Base-by-base conservation (phyloP, 2,113 vertebrate genomes). In the Cryptotis parvus region DNA sequence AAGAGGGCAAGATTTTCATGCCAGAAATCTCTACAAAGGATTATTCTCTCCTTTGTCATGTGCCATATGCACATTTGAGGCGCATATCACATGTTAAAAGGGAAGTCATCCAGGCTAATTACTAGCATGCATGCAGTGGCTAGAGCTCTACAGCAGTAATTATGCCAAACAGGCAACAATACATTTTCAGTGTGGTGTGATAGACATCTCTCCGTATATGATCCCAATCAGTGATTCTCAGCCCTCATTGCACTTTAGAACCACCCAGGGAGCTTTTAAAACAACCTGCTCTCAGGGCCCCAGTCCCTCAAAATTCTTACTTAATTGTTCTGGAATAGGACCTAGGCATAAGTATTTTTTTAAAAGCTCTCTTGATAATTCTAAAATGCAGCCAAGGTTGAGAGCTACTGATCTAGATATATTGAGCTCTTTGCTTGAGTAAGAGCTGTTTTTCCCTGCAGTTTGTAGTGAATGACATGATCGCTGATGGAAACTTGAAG, bases 251-350 rank as follows among this genome's bases (percentile, higher is more conserved):
- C 78, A 63, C 88, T 6, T 95, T 87, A 82, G 52, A 45, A 31
- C 74, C 81, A 79, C 70, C 88, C 12, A 9, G 95, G 65, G 92
- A 90, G 58, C 85, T 75, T 90, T 94, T 76, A 43, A 72, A 83
- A 45, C 66, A 27, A 26, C 31, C n/a, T n/a, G 4, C 33, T 85
- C 1, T 69, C 61, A 63, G 73, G 18, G n/a, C 27, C 83, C 26
- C 6, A 27, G 4, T 75, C 78, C 31, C 75, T 87, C 16, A 69
- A 88, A 94, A 96, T 93, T 90, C 74, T 79, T 83, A 68, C 87
- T 80, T 94, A 94, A 94, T 88, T 94, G 75, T 82, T 94, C 82
- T 91, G 74, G 85, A 74, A 89, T 61, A 41, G 43, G 82, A 90
- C 74, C 82, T 85, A 74, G 39, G 43, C 52, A 16, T 87, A 87